phyloP scores from a whole-genome alignment of 2,113 vertebrate species.

The Protobothrops flavoviridis region DNA sequence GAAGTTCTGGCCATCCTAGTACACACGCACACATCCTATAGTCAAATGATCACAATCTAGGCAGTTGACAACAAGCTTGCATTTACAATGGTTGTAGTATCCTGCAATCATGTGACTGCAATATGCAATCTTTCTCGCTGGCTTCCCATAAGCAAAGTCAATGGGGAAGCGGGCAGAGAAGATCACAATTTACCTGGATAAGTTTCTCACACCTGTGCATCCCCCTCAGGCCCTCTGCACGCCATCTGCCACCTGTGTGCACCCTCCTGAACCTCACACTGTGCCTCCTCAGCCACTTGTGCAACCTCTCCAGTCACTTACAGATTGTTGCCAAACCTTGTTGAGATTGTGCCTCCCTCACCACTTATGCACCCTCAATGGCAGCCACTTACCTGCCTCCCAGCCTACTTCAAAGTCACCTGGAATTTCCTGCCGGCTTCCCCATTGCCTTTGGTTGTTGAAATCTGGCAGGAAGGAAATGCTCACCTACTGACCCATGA shows the following conservation, averaged over 20 bases:
- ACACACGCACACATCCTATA: not conserved
- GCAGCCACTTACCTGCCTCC: not conserved
- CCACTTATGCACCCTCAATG: not conserved
- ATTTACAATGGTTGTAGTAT: not conserved
- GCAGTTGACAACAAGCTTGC: not conserved
- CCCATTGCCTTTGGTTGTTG: not conserved
- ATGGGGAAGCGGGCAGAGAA: not conserved
- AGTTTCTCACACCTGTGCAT: not conserved
- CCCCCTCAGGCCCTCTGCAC: not conserved
- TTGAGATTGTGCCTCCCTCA: not conserved
- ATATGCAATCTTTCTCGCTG: not conserved
- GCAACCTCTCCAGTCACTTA: not conserved
- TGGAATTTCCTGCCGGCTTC: not conserved
- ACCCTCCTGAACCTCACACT: not conserved
- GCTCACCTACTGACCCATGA: not conserved
- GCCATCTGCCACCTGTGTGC: not conserved
- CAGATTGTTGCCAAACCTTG: not conserved
- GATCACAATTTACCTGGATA: not conserved
- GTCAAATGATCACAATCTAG: not conserved
- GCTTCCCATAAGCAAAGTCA: not conserved
- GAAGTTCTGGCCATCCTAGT: not conserved
- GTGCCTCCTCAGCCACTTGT: not conserved
- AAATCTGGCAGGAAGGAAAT: not conserved
- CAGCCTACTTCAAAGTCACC: not conserved
- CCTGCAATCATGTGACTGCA: not conserved